Evolutionary conservation across 2,797 vertebrate genomes (phyloP).

Genomic region (Macrochelys suwanniensis): DNA sequence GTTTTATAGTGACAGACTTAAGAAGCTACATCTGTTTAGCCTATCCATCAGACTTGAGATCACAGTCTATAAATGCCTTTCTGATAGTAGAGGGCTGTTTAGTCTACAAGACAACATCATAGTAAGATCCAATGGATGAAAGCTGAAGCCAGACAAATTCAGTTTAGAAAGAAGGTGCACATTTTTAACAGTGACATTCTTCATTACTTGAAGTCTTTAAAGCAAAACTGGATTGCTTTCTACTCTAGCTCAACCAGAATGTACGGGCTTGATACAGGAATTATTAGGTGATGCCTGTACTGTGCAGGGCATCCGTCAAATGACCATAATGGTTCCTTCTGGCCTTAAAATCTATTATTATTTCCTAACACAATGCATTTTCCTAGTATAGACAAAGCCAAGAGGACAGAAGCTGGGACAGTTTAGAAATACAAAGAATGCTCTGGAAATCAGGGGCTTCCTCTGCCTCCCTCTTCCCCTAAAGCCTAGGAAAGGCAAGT

Average conservation of each 20-base stretch:
- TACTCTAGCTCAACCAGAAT: background rate
- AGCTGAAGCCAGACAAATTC: background rate
- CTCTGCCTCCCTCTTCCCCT: background rate
- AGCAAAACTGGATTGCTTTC: background rate
- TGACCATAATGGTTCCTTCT: background rate
- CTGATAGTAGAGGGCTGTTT: background rate
- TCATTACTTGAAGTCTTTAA: background rate
- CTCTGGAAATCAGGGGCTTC: fast-evolving
- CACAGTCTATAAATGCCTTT: fast-evolving
- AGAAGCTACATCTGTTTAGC: background rate
- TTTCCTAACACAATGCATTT: fast-evolving
- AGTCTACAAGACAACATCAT: background rate
- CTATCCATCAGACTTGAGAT: background rate
- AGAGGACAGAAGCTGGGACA: fast-evolving
- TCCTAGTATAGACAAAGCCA: background rate
- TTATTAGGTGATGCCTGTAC: background rate
- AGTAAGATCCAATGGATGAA: background rate
- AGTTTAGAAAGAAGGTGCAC: background rate
- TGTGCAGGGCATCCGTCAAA: background rate
- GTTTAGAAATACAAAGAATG: fast-evolving
- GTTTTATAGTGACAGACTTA: background rate
- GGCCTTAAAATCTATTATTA: background rate
- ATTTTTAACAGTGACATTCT: background rate
- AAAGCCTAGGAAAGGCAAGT: background rate
- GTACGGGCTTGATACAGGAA: background rate